Evolutionary conservation across 2,797 vertebrate species (phyloP), one percentile per base, ranked within the genome.

Genomic region (Chelonia mydas): DNA sequence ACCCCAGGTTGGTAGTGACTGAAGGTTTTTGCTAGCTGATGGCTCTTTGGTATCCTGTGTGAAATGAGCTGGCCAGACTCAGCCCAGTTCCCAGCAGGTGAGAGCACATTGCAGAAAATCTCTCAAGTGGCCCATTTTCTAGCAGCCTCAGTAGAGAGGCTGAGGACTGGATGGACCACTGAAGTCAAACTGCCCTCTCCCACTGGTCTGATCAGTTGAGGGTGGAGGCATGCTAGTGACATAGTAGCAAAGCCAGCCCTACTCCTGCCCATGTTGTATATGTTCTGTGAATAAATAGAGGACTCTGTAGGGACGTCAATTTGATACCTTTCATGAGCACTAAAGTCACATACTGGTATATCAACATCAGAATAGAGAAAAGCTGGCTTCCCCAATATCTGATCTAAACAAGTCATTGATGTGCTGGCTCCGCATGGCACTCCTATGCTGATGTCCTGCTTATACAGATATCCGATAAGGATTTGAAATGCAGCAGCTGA

Each of bases 401-500:
- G 33, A 41, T 88, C 77, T 50, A n/a, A 53, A 27, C 13, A 78
- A 87, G 41, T 77, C 84, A 72, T 41, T 3, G 90, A 0, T 11
- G 1, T 68, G 78, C 91, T 85, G 82, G 5, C 11, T 84, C 11
- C 25, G 59, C 54, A 33, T 49, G 83, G 50, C 53, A 49, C 41
- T 90, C 92, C 25, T 65, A 37, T 17, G n/a, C 65, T 83, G 28
- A 72, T 33, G 54, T 83, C 65, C 68, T 84, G 11, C 27, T 91
- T 45, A 55, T 92, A 31, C 74, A 77, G 74, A 10, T 47, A 49
- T 16, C 74, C 57, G 81, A 47, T 25, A 53, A 33, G 37, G 89
- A 59, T 96, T 86, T 87, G 78, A 93, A 96, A 83, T 65, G 25
- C 84, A 83, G 79, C 84, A 88, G 50, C 72, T 91, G 90, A 50